Conservation (phyloP, 2,113 vertebrate genomes). For the Malaclemys terrapin region DNA sequence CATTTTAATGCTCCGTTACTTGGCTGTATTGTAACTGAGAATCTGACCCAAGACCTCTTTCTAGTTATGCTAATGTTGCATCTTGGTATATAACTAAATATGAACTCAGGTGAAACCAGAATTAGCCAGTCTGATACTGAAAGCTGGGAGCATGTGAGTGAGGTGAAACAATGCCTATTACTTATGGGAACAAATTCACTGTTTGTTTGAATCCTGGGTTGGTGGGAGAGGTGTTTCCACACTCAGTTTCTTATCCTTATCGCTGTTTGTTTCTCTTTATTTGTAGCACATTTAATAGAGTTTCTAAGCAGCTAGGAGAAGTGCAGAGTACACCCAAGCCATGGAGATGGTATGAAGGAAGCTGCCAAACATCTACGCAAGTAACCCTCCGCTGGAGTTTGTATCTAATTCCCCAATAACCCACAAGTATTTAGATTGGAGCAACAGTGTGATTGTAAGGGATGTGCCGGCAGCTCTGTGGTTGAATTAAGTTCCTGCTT, state of each 20-base stretch:
- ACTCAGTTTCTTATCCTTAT: neutral
- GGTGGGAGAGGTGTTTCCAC: neutral
- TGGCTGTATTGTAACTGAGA: neutral
- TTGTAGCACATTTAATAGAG: neutral
- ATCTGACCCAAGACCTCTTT: neutral
- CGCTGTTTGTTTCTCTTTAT: neutral
- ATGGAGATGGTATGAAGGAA: neutral
- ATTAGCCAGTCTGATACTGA: neutral
- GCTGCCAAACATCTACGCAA: neutral
- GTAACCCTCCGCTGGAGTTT: neutral
- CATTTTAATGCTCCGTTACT: neutral
- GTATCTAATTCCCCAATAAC: neutral
- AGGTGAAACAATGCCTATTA: neutral
- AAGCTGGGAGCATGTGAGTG: neutral
- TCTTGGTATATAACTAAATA: neutral
- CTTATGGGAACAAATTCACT: neutral
- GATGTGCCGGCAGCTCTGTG: neutral
- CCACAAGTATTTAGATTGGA: neutral
- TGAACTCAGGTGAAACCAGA: neutral
- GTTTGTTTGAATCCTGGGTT: neutral
- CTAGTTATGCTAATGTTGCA: neutral
- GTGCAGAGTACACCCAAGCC: neutral
- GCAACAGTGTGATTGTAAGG: neutral
- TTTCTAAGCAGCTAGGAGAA: neutral
- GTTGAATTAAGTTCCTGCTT: neutral